Evolutionary conservation across 2,888 invertebrate genomes (phyloP).

Genomic region (Scaptomyza parva): DNA sequence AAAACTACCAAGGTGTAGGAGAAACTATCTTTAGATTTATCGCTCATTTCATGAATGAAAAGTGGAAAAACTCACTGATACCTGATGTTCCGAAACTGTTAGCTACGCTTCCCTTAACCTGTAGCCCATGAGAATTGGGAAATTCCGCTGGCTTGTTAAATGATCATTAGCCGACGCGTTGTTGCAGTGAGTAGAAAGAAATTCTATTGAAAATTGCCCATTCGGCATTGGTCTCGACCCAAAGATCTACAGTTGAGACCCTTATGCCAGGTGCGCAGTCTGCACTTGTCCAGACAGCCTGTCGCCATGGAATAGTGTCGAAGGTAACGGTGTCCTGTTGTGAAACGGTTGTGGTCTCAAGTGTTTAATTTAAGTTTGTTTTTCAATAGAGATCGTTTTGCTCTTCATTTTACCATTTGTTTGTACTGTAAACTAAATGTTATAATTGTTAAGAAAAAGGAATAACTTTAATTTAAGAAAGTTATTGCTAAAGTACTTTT

Average conservation of each 20-base stretch:
- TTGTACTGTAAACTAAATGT: background rate
- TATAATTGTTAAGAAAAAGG: background rate
- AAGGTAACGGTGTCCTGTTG: constrained; percentile 44
- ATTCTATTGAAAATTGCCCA: constrained; percentile 65
- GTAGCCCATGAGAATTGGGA: constrained; percentile 54
- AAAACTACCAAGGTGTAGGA: constrained; percentile 8
- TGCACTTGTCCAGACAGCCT: constrained; percentile 64
- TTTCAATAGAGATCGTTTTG: constrained; percentile 5
- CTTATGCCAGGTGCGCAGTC: constrained; percentile 64
- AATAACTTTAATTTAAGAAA: background rate
- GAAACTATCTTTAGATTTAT: constrained; percentile 15
- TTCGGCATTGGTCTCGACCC: constrained; percentile 54
- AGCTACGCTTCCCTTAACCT: constrained; percentile 35
- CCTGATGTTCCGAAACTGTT: constrained; percentile 9
- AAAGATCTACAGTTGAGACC: constrained; percentile 11
- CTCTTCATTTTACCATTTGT: background rate
- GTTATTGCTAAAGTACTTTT: background rate
- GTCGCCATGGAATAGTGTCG: constrained; percentile 64
- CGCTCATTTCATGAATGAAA: constrained; percentile 70
- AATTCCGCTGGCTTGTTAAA: constrained; percentile 82
- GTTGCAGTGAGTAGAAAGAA: constrained; percentile 46
- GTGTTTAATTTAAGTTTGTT: constrained; percentile 57
- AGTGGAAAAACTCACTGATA: constrained; percentile 4
- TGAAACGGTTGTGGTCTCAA: constrained; percentile 73
- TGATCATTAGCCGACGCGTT: constrained; percentile 80